phyloP scores from a whole-genome alignment of 2,888 invertebrate genomes.

The Lepeophtheirus nordmannii region DNA sequence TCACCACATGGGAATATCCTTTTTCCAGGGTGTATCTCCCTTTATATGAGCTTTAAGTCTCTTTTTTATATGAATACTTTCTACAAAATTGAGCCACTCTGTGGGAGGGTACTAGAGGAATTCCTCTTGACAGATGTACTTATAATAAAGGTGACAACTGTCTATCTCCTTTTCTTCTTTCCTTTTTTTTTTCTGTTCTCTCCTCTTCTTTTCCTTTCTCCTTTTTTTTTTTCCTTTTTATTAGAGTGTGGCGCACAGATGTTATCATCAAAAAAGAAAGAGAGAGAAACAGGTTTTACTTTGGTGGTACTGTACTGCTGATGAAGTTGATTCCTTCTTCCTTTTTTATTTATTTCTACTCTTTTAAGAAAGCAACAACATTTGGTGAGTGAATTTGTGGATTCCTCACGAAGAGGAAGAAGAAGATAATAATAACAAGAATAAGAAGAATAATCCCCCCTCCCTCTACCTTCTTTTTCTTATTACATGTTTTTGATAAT shows the following conservation, averaged over 20 bases:
- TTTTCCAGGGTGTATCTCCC: neutral
- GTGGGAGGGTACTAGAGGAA: conserved; percentile 3
- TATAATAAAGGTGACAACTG: conserved; percentile 5
- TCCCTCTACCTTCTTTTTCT: neutral
- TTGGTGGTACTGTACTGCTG: too few relatives aligned
- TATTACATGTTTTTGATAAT: neutral
- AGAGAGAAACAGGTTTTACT: too few relatives aligned
- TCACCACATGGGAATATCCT: conserved; percentile 5
- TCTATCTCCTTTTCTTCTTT: neutral
- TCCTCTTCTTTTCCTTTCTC: too few relatives aligned
- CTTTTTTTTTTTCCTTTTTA: too few relatives aligned
- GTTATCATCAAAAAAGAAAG: too few relatives aligned
- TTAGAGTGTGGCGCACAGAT: too few relatives aligned
- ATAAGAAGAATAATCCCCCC: neutral
- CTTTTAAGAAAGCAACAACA: conserved; percentile 4
- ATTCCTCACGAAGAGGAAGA: neutral
- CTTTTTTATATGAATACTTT: neutral
- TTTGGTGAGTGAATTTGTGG: neutral
- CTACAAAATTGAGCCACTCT: neutral
- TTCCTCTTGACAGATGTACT: conserved; percentile 8
- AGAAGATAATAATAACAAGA: neutral
- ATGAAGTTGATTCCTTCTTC: too few relatives aligned
- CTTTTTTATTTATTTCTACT: neutral
- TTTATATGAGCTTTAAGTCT: neutral
- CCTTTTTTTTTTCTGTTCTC: too few relatives aligned